A percentile compares a stretch with the other conserved stretches of the same genome.
These are phyloP conservation scores for Hanleya hanleyi DNA, from an alignment of 2,888 invertebrate genomes.

Conservation along the genomic window DNA sequence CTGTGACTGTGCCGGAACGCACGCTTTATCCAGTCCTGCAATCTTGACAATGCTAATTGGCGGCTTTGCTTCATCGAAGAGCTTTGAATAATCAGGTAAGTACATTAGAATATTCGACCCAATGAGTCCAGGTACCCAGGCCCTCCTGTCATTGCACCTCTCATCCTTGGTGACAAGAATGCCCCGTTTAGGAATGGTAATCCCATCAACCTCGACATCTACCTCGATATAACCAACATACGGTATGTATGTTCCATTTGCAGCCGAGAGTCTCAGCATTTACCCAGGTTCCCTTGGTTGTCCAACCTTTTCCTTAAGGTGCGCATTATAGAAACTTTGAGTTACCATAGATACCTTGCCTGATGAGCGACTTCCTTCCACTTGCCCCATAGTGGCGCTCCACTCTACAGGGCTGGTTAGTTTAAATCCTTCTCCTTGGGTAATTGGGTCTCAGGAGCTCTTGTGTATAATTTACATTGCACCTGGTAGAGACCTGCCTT, in stretches of 20 bases:
- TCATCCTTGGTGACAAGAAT: slow-evolving; percentile 1
- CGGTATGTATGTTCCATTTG: not conserved
- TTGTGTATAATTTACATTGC: not conserved
- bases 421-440: not conserved
- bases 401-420: not conserved
- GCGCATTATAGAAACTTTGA: not conserved
- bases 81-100: not conserved
- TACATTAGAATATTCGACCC: not conserved
- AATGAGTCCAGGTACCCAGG: too few relatives aligned
- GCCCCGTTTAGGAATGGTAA: not conserved
- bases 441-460: too few relatives aligned
- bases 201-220: not conserved
- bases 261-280: not conserved
- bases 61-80: not conserved
- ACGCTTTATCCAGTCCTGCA: not conserved
- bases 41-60: not conserved
- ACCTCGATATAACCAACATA: slow-evolving; percentile 4
- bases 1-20: not conserved
- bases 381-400: slow-evolving; percentile 1
- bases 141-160: not conserved
- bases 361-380: not conserved
- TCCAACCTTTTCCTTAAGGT: not conserved
- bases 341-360: not conserved
- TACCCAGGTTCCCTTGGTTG: not conserved
- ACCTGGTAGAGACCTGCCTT: not conserved